Percentiles rank a stretch among this genome's conserved stretches.
Evolutionary conservation across 2,113 vertebrate species (phyloP).

Genomic region (Amphiprion percula): DNA sequence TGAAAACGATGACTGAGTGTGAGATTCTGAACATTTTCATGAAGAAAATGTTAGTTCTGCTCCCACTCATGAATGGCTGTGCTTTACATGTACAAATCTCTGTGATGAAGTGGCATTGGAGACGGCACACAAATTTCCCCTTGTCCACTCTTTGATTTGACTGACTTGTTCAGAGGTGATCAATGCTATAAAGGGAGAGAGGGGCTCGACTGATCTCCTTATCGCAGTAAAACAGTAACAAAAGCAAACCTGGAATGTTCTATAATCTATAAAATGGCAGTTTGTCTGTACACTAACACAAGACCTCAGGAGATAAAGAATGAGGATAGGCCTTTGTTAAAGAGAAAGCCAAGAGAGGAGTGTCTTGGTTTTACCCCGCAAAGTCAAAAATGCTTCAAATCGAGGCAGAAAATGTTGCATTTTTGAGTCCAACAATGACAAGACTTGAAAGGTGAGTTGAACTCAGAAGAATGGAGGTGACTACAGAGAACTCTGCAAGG

Average conservation of each 20-base stretch:
- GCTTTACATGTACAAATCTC: slow-evolving; percentile 56
- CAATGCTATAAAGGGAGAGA: slow-evolving; percentile 75
- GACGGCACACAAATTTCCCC: background rate
- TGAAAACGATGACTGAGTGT: slow-evolving; percentile 32
- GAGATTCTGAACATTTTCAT: slow-evolving; percentile 58
- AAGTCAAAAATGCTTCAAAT: slow-evolving; percentile 74
- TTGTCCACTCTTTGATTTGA: background rate
- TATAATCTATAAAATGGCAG: slow-evolving; percentile 83
- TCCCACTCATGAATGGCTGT: slow-evolving; percentile 57
- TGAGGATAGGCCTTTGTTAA: slow-evolving; percentile 44
- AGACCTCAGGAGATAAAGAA: slow-evolving; percentile 46
- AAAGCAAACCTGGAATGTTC: slow-evolving; percentile 79
- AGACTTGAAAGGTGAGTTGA: slow-evolving; percentile 50
- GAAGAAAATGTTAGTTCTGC: slow-evolving; percentile 44
- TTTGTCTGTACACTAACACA: slow-evolving; percentile 70
- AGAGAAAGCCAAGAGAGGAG: slow-evolving; percentile 48
- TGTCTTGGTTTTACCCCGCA: slow-evolving; percentile 48
- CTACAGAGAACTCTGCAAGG: slow-evolving; percentile 58
- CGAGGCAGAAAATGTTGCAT: slow-evolving; percentile 59
- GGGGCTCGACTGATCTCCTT: slow-evolving; percentile 43
- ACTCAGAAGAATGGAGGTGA: slow-evolving; percentile 60
- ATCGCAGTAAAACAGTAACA: slow-evolving; percentile 49
- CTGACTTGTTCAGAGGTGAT: slow-evolving; percentile 28
- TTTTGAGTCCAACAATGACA: slow-evolving; percentile 61
- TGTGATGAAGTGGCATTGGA: slow-evolving; percentile 27